A percentile compares a stretch with the other conserved stretches of the same genome.
phyloP scores from a whole-genome alignment of 2,797 vertebrate species.

The Dendrocincla tyrannina region DNA sequence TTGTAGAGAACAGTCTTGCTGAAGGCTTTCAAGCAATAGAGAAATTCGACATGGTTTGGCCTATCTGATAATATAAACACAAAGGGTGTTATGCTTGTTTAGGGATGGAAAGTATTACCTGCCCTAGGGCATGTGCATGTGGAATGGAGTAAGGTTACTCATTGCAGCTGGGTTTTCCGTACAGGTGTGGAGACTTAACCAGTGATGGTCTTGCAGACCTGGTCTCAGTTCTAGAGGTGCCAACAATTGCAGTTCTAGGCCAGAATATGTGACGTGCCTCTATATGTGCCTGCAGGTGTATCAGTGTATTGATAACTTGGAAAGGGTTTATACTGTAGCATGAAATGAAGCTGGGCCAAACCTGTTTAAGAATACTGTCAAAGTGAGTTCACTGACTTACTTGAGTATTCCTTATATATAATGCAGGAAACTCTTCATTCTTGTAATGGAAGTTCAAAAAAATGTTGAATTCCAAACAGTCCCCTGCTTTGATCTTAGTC shows the following conservation, averaged over 20 bases:
- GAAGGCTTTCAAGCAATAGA: neutral
- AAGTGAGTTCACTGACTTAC: neutral
- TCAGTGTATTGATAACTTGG: neutral
- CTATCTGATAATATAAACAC: neutral
- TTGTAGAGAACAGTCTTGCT: neutral
- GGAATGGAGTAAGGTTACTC: neutral
- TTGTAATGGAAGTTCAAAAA: neutral
- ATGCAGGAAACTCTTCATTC: neutral
- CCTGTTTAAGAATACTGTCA: neutral
- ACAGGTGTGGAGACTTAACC: neutral
- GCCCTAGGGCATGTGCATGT: neutral
- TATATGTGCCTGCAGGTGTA: accelerated
- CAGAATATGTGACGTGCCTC: accelerated
- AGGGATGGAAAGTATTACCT: neutral
- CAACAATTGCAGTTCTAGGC: neutral
- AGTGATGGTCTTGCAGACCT: neutral
- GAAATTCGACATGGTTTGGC: neutral
- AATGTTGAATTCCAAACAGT: neutral
- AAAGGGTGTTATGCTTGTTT: neutral
- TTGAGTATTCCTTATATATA: neutral
- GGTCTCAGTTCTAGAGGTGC: neutral
- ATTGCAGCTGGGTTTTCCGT: neutral
- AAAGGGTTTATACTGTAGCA: neutral
- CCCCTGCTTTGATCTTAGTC: neutral
- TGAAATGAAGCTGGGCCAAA: neutral